These are phyloP conservation scores for Glomeris maerens DNA, from an alignment of 1,140 invertebrate genomes.

Conservation along the genomic window DNA sequence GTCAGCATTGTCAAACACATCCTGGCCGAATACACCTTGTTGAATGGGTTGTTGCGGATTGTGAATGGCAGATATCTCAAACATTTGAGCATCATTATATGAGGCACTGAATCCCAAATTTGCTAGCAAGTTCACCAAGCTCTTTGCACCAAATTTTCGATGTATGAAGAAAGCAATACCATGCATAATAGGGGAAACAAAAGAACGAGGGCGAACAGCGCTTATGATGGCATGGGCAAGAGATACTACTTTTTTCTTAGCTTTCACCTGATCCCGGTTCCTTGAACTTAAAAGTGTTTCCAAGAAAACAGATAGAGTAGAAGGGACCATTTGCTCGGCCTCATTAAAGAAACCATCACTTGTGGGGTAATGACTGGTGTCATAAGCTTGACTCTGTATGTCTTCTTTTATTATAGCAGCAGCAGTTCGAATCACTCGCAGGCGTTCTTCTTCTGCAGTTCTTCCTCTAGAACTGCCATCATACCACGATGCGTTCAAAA, in stretches of 20 bases:
- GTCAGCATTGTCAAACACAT: constrained; percentile 23
- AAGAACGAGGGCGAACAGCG: constrained; percentile 13
- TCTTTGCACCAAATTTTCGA: constrained; percentile 7
- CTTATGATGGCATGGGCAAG: constrained; percentile 16
- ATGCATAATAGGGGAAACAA: constrained; percentile 7
- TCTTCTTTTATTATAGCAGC: neutral
- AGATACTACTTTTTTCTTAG: constrained; percentile 13
- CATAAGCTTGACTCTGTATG: neutral
- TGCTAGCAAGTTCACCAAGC: constrained; percentile 1
- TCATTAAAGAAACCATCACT: constrained; percentile 13
- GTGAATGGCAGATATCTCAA: constrained; percentile 4
- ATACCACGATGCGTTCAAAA: neutral
- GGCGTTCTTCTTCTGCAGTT: neutral
- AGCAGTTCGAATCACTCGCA: neutral
- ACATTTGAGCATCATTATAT: neutral
- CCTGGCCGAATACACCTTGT: constrained; percentile 6
- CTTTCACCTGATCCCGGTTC: constrained; percentile 7
- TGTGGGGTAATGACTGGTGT: neutral
- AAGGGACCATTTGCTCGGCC: constrained; percentile 6
- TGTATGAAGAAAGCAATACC: neutral
- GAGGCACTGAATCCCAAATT: constrained; percentile 5
- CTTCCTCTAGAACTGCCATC: neutral
- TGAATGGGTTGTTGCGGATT: neutral
- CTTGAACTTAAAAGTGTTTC: constrained; percentile 13
- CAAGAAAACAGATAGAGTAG: constrained; percentile 10